Conservation (phyloP, 2,888 invertebrate genomes). For the Aricia artaxerxes region DNA sequence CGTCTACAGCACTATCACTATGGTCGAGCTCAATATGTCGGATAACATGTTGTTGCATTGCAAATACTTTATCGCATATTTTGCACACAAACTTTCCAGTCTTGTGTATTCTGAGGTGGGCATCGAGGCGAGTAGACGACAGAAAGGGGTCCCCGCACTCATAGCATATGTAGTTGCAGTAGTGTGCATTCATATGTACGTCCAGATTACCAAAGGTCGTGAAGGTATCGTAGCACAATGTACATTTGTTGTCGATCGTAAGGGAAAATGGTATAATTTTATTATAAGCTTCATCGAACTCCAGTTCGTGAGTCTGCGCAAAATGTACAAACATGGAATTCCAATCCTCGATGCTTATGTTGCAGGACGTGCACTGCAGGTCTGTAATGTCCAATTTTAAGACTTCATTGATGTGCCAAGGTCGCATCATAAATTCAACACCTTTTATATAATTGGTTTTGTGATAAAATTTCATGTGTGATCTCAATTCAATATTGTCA, state of each 20-base stretch:
- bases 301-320: neutral
- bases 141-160: constrained; percentile 62
- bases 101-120: constrained; percentile 5
- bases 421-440: constrained; percentile 23
- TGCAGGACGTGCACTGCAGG: constrained; percentile 13
- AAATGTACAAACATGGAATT: constrained; percentile 30
- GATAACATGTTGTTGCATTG: constrained; percentile 4
- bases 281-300: constrained; percentile 22
- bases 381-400: constrained; percentile 26
- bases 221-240: neutral
- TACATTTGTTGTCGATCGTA: neutral
- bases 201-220: constrained; percentile 52
- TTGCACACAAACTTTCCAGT: constrained; percentile 12
- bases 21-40: neutral
- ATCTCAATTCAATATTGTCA: constrained; percentile 48
- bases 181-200: constrained; percentile 64
- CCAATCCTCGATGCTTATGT: constrained; percentile 17
- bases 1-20: neutral
- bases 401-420: constrained; percentile 4
- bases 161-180: constrained; percentile 58
- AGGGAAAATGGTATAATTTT: constrained; percentile 31
- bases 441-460: neutral
- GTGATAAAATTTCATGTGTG: neutral
- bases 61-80: constrained; percentile 14
- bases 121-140: constrained; percentile 2